These are phyloP conservation scores for Acronicta aceris DNA, from an alignment of 2,888 invertebrate species.

Conservation along the genomic window DNA sequence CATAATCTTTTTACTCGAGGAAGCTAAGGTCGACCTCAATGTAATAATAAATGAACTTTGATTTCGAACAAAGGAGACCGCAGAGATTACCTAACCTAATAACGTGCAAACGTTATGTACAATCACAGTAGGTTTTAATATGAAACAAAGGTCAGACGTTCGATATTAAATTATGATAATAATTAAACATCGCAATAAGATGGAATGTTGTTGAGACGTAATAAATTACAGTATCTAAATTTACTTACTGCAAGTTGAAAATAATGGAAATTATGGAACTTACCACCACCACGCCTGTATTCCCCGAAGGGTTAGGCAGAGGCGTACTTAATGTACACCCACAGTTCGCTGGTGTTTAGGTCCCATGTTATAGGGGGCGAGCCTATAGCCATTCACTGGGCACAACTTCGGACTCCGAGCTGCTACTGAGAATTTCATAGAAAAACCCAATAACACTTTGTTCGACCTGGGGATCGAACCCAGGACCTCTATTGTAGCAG, in stretches of 20 bases:
- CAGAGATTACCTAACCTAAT: slow-evolving; percentile 54
- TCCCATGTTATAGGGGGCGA: too few species aligned
- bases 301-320: too few species aligned
- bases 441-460: too few species aligned
- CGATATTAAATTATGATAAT: slow-evolving; percentile 42
- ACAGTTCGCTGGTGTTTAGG: too few species aligned
- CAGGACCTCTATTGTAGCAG: too few species aligned
- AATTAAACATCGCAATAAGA: slow-evolving; percentile 48
- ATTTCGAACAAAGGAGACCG: slow-evolving; percentile 50
- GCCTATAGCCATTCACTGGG: too few species aligned
- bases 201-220: slow-evolving; percentile 33
- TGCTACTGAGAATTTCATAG: too few species aligned
- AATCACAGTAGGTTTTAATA: slow-evolving; percentile 51
- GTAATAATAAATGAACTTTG: slow-evolving; percentile 39
- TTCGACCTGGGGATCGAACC: too few species aligned
- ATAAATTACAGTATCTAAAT: slow-evolving; percentile 23
- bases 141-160: slow-evolving; percentile 52
- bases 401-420: too few species aligned
- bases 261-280: too few species aligned
- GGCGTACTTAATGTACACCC: too few species aligned
- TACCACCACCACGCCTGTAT: too few species aligned
- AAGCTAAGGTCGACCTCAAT: slow-evolving; percentile 12
- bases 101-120: slow-evolving; percentile 49
- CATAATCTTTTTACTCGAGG: slow-evolving; percentile 14
- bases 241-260: slow-evolving; percentile 9